Percentiles rank a stretch among this genome's conserved stretches.
Conservation (phyloP, 2,888 invertebrate species). For the Nasonia oneida region DNA sequence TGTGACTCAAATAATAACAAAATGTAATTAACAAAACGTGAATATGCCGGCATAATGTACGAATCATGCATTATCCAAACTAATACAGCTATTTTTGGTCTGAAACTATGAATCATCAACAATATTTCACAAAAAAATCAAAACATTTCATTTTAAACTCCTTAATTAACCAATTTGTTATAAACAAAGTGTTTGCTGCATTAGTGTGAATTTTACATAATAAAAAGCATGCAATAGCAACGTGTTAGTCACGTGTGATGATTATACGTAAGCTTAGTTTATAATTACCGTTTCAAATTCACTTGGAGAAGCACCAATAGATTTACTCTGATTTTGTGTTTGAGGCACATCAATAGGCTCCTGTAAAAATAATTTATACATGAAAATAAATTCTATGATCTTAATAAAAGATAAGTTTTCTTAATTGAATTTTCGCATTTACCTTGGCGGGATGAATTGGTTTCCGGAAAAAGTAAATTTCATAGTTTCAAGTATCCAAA, state of each 20-base stretch:
- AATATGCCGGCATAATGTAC: constrained; percentile 78
- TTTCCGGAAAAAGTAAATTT: constrained; percentile 90
- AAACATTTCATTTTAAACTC: neutral
- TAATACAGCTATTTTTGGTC: constrained; percentile 66
- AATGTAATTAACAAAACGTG: constrained; percentile 68
- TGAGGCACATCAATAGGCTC: constrained; percentile 77
- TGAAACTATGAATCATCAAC: neutral
- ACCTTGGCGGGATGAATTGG: constrained; percentile 85
- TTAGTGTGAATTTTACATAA: constrained; percentile 63
- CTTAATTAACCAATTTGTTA: neutral
- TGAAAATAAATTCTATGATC: constrained; percentile 54
- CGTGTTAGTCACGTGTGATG: constrained; percentile 57
- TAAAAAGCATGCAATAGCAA: constrained; percentile 61
- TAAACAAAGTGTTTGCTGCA: constrained; percentile 60
- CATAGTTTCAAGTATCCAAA: constrained; percentile 80
- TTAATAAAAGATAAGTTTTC: constrained; percentile 21
- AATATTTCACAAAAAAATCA: neutral
- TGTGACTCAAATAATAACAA: constrained; percentile 60
- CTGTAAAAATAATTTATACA: constrained; percentile 66
- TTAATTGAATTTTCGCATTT: constrained; percentile 66
- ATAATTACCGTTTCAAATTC: constrained; percentile 78
- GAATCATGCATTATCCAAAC: constrained; percentile 74
- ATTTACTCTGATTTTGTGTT: constrained; percentile 76
- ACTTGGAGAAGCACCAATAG: constrained; percentile 74
- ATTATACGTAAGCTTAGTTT: constrained; percentile 47